phyloP scores from a whole-genome alignment of 2,113 vertebrate species.

The Microcebus griseorufus region DNA sequence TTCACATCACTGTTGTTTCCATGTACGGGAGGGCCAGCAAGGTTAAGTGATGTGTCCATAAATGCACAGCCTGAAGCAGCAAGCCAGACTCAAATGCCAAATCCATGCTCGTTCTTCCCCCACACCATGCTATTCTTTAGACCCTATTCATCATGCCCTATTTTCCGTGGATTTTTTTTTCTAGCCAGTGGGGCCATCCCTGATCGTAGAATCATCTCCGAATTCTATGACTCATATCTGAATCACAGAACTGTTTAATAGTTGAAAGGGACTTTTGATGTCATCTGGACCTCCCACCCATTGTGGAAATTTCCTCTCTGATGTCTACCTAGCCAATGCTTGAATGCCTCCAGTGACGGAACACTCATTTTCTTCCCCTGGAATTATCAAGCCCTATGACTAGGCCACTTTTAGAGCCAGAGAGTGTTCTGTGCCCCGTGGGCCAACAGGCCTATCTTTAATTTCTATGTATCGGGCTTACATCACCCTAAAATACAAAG shows the following conservation, averaged over 20 bases:
- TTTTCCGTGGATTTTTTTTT: conserved; percentile 46
- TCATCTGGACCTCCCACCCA: conserved; percentile 70
- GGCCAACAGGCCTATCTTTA: neutral
- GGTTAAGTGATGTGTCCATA: neutral
- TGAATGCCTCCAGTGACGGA: conserved; percentile 48
- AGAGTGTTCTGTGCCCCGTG: neutral
- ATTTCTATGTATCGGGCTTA: neutral
- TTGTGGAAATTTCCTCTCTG: conserved; percentile 76
- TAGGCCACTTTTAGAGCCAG: neutral
- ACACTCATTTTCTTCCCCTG: conserved; percentile 2
- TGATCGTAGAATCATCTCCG: conserved; percentile 58
- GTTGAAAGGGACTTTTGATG: conserved; percentile 72
- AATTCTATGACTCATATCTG: conserved; percentile 77
- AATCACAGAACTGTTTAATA: conserved; percentile 71
- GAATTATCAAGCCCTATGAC: conserved; percentile 4
- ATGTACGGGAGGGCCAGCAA: neutral
- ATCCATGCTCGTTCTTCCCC: neutral
- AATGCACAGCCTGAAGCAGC: neutral
- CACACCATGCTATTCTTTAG: neutral
- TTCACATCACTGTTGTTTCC: neutral
- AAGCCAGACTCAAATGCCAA: neutral
- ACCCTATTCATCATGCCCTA: conserved; percentile 44
- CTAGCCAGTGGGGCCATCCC: conserved; percentile 56
- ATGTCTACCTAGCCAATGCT: neutral
- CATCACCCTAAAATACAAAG: neutral